A percentile compares a stretch with the other conserved stretches of the same genome.
Evolutionary conservation across 2,113 vertebrate species (phyloP).

Genomic region (Macrotus californicus): DNA sequence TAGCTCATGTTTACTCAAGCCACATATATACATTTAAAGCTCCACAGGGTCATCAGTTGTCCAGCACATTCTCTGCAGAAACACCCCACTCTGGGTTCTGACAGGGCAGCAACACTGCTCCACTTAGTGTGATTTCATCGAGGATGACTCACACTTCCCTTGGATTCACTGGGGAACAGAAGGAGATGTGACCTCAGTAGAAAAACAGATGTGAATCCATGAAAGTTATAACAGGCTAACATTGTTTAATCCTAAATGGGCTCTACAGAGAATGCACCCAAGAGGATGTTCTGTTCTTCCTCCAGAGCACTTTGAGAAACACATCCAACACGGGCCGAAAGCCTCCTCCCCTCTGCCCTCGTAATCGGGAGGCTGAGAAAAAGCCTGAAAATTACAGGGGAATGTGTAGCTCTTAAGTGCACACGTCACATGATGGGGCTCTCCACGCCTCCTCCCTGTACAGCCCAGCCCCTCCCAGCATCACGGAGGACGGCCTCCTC

Average conservation of each 20-base stretch:
- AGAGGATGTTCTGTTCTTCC: constrained; percentile 10
- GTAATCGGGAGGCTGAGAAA: neutral
- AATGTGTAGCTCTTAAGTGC: neutral
- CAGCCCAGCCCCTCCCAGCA: neutral
- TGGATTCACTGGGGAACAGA: neutral
- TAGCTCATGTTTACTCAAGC: neutral
- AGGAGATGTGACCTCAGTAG: constrained; percentile 6
- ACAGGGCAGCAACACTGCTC: neutral
- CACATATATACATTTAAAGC: neutral
- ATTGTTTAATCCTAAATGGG: constrained; percentile 27
- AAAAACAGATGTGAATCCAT: constrained; percentile 30
- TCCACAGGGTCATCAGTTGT: neutral
- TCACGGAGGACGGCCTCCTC: neutral
- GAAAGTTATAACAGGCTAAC: constrained; percentile 4
- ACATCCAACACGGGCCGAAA: neutral
- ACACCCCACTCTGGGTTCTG: neutral
- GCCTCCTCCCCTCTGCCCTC: neutral
- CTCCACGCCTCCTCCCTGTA: neutral
- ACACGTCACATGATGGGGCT: neutral
- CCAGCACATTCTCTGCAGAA: neutral
- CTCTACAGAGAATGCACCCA: neutral
- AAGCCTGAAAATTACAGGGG: neutral
- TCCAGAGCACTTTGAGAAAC: neutral
- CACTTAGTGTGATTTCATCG: neutral
- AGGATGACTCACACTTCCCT: constrained; percentile 10